Percentiles rank a stretch among this genome's conserved stretches.
Evolutionary conservation across 2,113 vertebrate species (phyloP).

Genomic region (Oreocharis arfaki): DNA sequence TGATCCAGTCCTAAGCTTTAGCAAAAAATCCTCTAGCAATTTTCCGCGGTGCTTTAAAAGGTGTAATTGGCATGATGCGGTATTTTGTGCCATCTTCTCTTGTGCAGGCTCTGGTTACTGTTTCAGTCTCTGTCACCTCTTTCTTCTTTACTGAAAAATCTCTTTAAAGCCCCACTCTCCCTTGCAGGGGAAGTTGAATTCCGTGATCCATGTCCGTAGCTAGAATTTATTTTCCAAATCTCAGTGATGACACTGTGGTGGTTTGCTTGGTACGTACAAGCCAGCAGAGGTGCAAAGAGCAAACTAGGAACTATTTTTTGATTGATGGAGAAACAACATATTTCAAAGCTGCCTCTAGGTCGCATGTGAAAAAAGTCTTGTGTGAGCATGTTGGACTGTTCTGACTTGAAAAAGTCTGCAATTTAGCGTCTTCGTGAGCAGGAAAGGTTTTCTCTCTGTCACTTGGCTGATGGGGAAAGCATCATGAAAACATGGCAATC

Average conservation of each 20-base stretch:
- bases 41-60: background rate
- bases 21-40: background rate
- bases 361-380: background rate
- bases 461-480: background rate
- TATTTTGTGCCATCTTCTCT: background rate
- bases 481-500: background rate
- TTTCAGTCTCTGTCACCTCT: background rate
- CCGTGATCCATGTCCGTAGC: background rate
- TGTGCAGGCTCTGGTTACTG: background rate
- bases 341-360: background rate
- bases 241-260: rapidly evolving
- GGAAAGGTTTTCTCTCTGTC: background rate
- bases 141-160: background rate
- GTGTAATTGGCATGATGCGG: background rate
- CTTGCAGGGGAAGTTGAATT: background rate
- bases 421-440: background rate
- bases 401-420: background rate
- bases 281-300: background rate
- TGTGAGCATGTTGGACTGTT: background rate
- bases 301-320: background rate
- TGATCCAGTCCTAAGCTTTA: background rate
- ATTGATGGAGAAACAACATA: background rate
- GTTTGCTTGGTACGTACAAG: background rate
- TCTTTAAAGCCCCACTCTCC: background rate
- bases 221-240: background rate